phyloP scores from a whole-genome alignment of 2,888 invertebrate species.

The Liopterus haemorrhoidalis region DNA sequence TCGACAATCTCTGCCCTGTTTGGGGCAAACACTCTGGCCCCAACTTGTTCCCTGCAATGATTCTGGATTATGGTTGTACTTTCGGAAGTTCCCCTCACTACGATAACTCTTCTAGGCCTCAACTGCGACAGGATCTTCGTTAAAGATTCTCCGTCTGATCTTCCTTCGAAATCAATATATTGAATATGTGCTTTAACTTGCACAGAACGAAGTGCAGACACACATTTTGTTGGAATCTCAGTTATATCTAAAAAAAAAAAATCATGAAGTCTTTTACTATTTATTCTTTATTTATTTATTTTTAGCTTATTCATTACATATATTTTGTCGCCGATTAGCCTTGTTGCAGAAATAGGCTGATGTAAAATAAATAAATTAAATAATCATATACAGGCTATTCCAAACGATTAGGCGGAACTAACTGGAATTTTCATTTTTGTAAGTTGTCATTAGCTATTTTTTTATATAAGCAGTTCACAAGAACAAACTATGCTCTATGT shows the following conservation, averaged over 20 bases:
- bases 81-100: conserved; percentile 65
- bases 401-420: no score
- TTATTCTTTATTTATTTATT: no score
- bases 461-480: no score
- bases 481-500: no score
- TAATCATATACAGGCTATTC: no score
- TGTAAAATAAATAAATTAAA: no score
- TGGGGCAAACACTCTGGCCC: conserved; percentile 77
- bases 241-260: conserved; percentile 44
- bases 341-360: no score
- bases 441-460: no score
- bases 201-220: conserved; percentile 66
- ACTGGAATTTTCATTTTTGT: no score
- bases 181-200: conserved; percentile 79
- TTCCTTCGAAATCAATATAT: conserved; percentile 96
- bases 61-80: conserved; percentile 64
- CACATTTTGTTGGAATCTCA: conserved; percentile 89
- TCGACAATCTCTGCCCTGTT: conserved; percentile 78
- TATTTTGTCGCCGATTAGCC: no score
- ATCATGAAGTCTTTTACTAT: no score
- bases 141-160: conserved; percentile 78
- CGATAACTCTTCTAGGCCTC: conserved; percentile 74
- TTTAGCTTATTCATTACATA: no score
- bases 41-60: conserved; percentile 60
- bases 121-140: conserved; percentile 75